A percentile compares a stretch with the other conserved stretches of the same genome.
These are phyloP conservation scores for Botia almorhae DNA, from an alignment of 2,797 vertebrate genomes.

Conservation along the genomic window DNA sequence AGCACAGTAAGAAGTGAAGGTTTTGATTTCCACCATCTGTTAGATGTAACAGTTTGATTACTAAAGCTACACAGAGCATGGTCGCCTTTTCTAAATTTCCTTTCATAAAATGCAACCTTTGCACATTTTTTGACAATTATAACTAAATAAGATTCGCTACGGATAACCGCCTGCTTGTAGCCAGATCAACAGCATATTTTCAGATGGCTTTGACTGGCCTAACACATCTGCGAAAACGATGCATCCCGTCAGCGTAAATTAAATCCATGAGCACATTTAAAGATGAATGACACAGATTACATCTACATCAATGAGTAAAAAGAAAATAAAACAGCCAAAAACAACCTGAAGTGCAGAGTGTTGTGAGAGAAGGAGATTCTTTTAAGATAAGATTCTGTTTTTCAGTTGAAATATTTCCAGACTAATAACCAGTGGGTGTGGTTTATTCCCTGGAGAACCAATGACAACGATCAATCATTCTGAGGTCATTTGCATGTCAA, in stretches of 20 bases:
- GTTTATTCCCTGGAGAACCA: neutral
- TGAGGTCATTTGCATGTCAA: neutral
- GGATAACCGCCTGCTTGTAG: neutral
- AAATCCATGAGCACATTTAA: neutral
- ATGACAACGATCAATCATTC: conserved; percentile 10
- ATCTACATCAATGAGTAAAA: neutral
- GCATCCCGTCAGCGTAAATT: neutral
- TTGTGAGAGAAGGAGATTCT: too few species aligned
- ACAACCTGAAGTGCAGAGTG: too few species aligned
- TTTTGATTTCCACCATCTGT: neutral
- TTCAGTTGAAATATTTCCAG: neutral
- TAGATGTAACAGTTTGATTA: neutral
- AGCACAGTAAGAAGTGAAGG: neutral
- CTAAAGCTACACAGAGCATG: too few species aligned
- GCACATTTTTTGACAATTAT: neutral
- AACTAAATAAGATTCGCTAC: neutral
- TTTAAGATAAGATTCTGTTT: neutral
- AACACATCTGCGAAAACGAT: neutral
- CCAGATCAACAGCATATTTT: neutral
- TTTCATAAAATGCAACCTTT: neutral
- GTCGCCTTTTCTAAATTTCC: neutral
- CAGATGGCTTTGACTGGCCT: neutral
- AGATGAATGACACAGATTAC: neutral
- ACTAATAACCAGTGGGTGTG: conserved; percentile 6
- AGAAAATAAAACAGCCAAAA: conserved; percentile 5